Evolutionary conservation across 2,888 invertebrate species (phyloP).

Genomic region (Noctua janthe): DNA sequence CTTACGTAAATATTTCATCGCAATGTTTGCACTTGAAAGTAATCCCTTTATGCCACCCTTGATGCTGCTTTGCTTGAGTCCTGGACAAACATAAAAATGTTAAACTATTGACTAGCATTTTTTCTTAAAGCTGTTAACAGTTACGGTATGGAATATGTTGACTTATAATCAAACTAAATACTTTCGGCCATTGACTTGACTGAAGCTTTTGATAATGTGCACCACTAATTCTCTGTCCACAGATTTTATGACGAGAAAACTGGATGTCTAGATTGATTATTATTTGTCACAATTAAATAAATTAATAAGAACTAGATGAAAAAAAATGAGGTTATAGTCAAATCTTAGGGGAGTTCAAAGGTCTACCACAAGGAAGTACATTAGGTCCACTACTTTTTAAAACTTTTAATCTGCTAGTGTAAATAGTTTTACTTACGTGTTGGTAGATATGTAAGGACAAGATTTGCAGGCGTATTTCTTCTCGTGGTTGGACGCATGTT

Average conservation of each 20-base stretch:
- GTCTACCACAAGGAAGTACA: slow-evolving; percentile 24
- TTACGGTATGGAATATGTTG: neutral
- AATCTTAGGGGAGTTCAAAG: neutral
- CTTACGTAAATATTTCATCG: slow-evolving; percentile 86
- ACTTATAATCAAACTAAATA: neutral
- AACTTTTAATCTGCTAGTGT: neutral
- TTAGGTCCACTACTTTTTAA: slow-evolving; percentile 13
- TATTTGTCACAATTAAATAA: neutral
- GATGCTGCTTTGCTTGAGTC: slow-evolving; percentile 87
- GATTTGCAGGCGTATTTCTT: slow-evolving; percentile 85
- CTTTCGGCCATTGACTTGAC: neutral
- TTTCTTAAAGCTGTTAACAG: neutral
- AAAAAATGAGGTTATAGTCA: neutral
- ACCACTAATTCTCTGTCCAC: neutral
- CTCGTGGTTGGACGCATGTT: slow-evolving; percentile 84
- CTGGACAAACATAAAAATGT: slow-evolving; percentile 67
- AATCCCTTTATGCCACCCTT: slow-evolving; percentile 86
- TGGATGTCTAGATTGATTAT: neutral
- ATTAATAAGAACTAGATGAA: neutral
- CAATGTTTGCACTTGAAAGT: slow-evolving; percentile 87
- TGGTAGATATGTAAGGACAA: slow-evolving; percentile 83
- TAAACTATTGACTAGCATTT: neutral
- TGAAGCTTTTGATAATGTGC: slow-evolving; percentile 22
- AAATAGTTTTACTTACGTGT: slow-evolving; percentile 77
- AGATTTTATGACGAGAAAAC: neutral